Percentiles rank a stretch among this genome's conserved stretches.
These are phyloP conservation scores for Porites evermanni DNA, from an alignment of 92 coral and sea anemone species.

Conservation along the genomic window DNA sequence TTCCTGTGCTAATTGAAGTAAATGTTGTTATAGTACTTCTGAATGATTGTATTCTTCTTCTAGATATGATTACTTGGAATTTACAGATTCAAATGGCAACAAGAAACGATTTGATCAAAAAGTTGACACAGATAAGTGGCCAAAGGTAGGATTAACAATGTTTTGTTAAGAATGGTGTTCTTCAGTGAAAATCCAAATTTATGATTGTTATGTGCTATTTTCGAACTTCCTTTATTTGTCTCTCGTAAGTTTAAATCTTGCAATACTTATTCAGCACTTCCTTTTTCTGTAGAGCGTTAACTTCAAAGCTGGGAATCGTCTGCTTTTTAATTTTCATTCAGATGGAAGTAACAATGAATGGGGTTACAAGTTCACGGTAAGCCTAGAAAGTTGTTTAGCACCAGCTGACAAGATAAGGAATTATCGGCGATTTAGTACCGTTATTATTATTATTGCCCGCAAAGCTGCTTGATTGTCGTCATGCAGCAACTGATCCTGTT, in stretches of 20 bases:
- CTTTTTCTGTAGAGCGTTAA: slow-evolving; percentile 64
- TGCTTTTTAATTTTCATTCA: slow-evolving; percentile 92
- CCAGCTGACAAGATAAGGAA: not conserved
- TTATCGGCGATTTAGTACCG: too few relatives aligned
- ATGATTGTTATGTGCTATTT: not conserved
- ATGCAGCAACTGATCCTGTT: too few relatives aligned
- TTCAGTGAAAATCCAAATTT: not conserved
- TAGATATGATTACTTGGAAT: slow-evolving; percentile 97
- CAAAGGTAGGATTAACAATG: slow-evolving; percentile 61
- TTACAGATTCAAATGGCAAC: slow-evolving; percentile 95
- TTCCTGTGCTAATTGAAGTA: too few relatives aligned
- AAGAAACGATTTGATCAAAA: slow-evolving; percentile 96
- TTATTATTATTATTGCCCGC: too few relatives aligned
- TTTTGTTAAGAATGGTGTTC: not conserved
- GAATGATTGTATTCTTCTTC: not conserved
- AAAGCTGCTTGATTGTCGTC: too few relatives aligned
- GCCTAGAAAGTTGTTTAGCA: not conserved
- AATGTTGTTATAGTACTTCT: too few relatives aligned
- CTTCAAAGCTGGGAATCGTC: slow-evolving; percentile 92
- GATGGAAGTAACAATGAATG: slow-evolving; percentile 99
- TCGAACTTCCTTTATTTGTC: not conserved
- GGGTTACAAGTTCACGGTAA: slow-evolving; percentile 98
- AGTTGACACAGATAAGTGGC: slow-evolving; percentile 99
- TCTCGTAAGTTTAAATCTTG: not conserved
- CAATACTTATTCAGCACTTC: not conserved